A percentile compares a stretch with the other conserved stretches of the same genome.
Conservation (phyloP, 2,888 invertebrate genomes). For the Drosophila colorata region DNA sequence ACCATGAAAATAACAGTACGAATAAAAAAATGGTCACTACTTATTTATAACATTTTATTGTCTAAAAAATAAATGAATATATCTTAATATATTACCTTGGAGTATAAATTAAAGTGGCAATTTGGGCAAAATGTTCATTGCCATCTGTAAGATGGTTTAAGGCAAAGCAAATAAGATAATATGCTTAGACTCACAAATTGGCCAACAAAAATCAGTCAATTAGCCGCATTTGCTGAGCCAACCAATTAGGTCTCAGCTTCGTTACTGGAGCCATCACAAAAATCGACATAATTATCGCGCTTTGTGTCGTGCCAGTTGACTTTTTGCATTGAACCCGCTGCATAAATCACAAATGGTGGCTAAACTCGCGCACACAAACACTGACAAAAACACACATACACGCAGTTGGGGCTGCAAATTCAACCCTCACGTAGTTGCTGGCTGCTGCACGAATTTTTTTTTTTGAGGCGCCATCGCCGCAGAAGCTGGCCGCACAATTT, state of each 20-base stretch:
- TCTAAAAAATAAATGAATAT: no score
- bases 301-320: slow-evolving; percentile 68
- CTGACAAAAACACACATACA: slow-evolving; percentile 12
- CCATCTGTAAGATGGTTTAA: slow-evolving; percentile 7
- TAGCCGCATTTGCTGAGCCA: slow-evolving; percentile 49
- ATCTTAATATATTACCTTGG: no score
- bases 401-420: slow-evolving; percentile 34
- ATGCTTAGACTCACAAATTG: slow-evolving; percentile 52
- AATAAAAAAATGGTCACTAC: no score
- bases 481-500: slow-evolving; percentile 74
- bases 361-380: slow-evolving; percentile 29
- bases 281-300: slow-evolving; percentile 73
- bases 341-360: slow-evolving; percentile 70
- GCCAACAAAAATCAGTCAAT: slow-evolving; percentile 63
- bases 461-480: slow-evolving; percentile 45
- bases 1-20: not conserved
- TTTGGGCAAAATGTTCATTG: no score
- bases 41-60: no score
- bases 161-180: slow-evolving; percentile 51
- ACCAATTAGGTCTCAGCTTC: not conserved
- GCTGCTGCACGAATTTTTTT: slow-evolving; percentile 41
- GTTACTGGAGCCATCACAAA: slow-evolving; percentile 36
- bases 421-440: slow-evolving; percentile 64
- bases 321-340: slow-evolving; percentile 76
- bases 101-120: no score